Evolutionary conservation across 2,113 vertebrate genomes (phyloP).

Genomic region (Pelodiscus sinensis): DNA sequence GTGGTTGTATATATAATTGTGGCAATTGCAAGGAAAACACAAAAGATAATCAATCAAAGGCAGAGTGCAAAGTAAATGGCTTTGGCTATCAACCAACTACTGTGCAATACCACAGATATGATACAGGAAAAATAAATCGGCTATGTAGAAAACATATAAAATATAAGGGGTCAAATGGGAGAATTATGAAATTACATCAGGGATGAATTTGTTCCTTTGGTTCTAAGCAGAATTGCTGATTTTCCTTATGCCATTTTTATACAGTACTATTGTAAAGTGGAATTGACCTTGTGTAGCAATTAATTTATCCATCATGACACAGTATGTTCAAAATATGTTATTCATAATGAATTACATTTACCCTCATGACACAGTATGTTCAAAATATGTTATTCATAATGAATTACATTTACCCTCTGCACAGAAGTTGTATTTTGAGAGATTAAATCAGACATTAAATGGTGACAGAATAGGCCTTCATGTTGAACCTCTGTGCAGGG

Average conservation of each 20-base stretch:
- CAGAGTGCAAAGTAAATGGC: neutral
- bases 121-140: neutral
- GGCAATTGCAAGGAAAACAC: neutral
- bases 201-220: neutral
- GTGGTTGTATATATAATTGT: neutral
- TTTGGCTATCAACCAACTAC: neutral
- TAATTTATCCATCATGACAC: neutral
- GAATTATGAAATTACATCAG: neutral
- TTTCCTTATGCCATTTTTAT: neutral
- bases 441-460: neutral
- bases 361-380: neutral
- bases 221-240: neutral
- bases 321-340: neutral
- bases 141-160: neutral
- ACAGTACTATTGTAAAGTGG: accelerated
- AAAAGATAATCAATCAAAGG: neutral
- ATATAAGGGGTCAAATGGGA: neutral
- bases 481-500: neutral
- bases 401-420: neutral
- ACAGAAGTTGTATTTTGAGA: neutral
- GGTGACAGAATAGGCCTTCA: accelerated
- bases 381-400: neutral
- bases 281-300: neutral
- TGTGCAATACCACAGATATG: neutral
- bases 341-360: neutral